phyloP scores from a whole-genome alignment of 2,888 invertebrate genomes.

The Trisateles emortualis region DNA sequence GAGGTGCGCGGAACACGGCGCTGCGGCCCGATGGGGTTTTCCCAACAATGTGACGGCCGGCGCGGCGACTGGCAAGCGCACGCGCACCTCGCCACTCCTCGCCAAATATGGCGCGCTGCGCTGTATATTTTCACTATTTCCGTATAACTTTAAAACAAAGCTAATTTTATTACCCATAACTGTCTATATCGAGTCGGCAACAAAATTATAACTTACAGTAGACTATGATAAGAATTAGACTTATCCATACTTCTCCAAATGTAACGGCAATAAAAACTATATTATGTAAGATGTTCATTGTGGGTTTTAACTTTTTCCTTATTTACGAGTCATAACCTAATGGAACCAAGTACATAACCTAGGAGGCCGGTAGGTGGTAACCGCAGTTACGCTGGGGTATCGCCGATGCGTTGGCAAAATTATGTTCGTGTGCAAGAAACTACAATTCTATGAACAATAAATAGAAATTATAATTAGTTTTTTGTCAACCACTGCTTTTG shows the following conservation, averaged over 20 bases:
- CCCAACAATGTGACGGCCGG: conserved; percentile 75
- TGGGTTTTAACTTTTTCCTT: conserved; percentile 31
- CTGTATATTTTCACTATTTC: conserved; percentile 66
- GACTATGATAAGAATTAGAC: not conserved
- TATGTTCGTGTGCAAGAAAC: conserved; percentile 6
- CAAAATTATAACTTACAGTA: not conserved
- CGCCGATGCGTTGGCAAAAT: conserved; percentile 36
- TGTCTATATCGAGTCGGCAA: not conserved
- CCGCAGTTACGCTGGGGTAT: conserved; percentile 29
- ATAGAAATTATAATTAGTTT: conserved; percentile 2
- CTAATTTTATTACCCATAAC: conserved; percentile 21
- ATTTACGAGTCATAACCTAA: conserved; percentile 26
- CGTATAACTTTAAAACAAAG: conserved; percentile 42
- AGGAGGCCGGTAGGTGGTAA: conserved; percentile 15
- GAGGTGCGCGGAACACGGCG: conserved; percentile 38
- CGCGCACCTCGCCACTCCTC: conserved; percentile 58
- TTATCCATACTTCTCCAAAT: conserved; percentile 15
- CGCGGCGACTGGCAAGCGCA: conserved; percentile 53
- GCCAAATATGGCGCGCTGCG: conserved; percentile 69
- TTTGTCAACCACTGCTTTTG: not conserved
- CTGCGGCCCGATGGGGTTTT: conserved; percentile 75
- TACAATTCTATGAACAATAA: conserved; percentile 14
- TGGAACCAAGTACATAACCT: conserved; percentile 4
- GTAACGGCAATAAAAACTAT: conserved; percentile 18
- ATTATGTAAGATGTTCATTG: conserved; percentile 13